Conservation (phyloP, 2,113 vertebrate genomes). For the Oreochromis tanganicae region DNA sequence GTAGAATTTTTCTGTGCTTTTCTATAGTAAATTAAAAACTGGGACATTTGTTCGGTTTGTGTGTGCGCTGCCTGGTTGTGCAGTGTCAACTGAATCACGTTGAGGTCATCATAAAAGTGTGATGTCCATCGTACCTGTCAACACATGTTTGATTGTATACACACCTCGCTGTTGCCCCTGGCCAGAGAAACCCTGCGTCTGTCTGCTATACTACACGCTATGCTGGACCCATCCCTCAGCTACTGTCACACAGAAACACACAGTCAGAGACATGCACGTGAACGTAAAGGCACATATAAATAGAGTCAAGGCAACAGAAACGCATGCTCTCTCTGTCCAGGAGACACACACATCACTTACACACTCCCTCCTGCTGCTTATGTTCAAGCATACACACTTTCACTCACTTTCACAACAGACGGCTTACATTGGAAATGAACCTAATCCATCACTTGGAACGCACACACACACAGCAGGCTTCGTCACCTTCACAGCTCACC, state of each 20-base stretch:
- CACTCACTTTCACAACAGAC: slow-evolving; percentile 56
- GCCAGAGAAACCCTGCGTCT: slow-evolving; percentile 43
- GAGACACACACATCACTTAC: slow-evolving; percentile 56
- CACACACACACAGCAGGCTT: slow-evolving; percentile 36
- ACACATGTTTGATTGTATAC: slow-evolving; percentile 67
- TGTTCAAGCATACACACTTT: slow-evolving; percentile 41
- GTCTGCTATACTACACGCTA: slow-evolving; percentile 38
- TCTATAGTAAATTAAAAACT: background rate
- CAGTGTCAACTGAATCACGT: slow-evolving; percentile 48
- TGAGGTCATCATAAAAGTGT: slow-evolving; percentile 55
- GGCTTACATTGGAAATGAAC: slow-evolving; percentile 76
- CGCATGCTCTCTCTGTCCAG: slow-evolving; percentile 43
- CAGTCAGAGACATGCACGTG: slow-evolving; percentile 16
- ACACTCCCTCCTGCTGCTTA: slow-evolving; percentile 25
- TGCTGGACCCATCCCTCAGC: slow-evolving; percentile 58
- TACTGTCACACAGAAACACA: slow-evolving; percentile 38
- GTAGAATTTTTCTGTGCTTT: background rate
- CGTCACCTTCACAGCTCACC: slow-evolving; percentile 72
- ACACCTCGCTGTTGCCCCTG: slow-evolving; percentile 35
- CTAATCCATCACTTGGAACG: slow-evolving; percentile 73
- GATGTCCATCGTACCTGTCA: slow-evolving; percentile 67
- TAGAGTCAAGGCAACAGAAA: slow-evolving; percentile 37
- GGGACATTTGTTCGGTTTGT: background rate
- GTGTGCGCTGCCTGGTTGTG: background rate
- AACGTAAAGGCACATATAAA: slow-evolving; percentile 38